These are phyloP conservation scores for Leptinotarsa rubiginosa DNA, from an alignment of 2,888 invertebrate species.

Conservation along the genomic window DNA sequence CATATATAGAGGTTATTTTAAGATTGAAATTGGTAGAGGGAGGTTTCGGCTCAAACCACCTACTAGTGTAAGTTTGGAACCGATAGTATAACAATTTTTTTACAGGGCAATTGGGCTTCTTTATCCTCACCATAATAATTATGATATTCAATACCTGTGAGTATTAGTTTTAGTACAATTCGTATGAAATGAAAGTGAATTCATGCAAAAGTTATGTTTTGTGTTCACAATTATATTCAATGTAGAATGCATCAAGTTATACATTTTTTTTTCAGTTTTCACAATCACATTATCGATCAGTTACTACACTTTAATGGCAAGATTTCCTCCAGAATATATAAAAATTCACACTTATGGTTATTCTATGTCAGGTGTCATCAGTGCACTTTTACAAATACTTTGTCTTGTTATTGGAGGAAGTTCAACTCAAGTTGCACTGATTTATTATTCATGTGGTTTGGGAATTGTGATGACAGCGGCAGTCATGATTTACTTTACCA, in stretches of 20 bases:
- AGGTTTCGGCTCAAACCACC: too few relatives aligned
- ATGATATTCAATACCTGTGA: neutral
- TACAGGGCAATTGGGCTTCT: conserved; percentile 17
- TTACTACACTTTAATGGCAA: conserved; percentile 34
- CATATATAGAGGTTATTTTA: too few relatives aligned
- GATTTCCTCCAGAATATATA: conserved; percentile 42
- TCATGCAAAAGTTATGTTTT: neutral
- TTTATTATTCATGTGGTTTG: conserved; percentile 28
- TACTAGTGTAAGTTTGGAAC: too few relatives aligned
- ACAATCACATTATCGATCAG: conserved; percentile 23
- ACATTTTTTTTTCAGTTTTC: conserved; percentile 25
- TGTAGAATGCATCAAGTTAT: too few relatives aligned
- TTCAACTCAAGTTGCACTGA: conserved; percentile 30
- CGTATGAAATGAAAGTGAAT: too few relatives aligned
- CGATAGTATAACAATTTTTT: neutral
- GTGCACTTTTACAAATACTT: conserved; percentile 35
- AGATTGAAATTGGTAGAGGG: too few relatives aligned
- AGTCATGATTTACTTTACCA: neutral
- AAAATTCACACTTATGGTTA: conserved; percentile 38
- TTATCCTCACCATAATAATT: conserved; percentile 13
- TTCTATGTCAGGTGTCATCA: conserved; percentile 35
- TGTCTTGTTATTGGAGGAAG: conserved; percentile 27
- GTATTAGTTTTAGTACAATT: neutral
- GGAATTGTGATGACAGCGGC: neutral
- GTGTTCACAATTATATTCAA: too few relatives aligned